Conservation (phyloP, 1,140 invertebrate genomes). For the Solenopsis invicta region DNA sequence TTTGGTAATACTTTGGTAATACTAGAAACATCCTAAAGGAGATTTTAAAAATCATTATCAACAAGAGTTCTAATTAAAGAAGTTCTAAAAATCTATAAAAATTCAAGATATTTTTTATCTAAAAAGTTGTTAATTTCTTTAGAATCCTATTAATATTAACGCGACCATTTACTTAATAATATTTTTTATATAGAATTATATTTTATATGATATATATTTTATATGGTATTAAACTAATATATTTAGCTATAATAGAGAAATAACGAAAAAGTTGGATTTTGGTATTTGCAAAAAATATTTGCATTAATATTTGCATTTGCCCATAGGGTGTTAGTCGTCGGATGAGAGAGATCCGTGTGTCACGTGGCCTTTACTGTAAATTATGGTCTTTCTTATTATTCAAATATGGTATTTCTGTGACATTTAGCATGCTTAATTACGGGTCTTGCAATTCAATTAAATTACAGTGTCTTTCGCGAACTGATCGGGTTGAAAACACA, state of each 20-base stretch:
- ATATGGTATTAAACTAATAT: too few species aligned
- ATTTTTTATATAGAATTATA: too few species aligned
- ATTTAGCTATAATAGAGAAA: neutral
- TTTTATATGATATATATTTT: too few species aligned
- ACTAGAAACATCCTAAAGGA: too few species aligned
- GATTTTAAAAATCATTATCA: too few species aligned
- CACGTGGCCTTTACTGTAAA: constrained; percentile 44
- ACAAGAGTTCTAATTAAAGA: too few species aligned
- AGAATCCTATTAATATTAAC: neutral
- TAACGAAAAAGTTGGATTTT: neutral
- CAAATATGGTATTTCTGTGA: constrained; percentile 50
- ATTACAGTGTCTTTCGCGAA: constrained; percentile 38
- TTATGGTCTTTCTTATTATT: constrained; percentile 39
- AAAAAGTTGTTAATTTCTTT: too few species aligned
- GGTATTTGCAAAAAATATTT: neutral
- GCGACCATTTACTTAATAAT: neutral
- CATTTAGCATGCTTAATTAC: constrained; percentile 49
- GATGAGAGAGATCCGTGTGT: constrained; percentile 4
- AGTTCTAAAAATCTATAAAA: too few species aligned
- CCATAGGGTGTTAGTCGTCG: neutral
- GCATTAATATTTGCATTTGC: constrained; percentile 14
- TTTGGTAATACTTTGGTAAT: too few species aligned
- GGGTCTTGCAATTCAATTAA: constrained; percentile 34
- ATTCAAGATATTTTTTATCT: too few species aligned
- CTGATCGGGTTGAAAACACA: constrained; percentile 29